Evolutionary conservation across 2,888 invertebrate genomes (phyloP), one percentile per base, ranked within the genome.

Genomic region (Drosophila robusta): DNA sequence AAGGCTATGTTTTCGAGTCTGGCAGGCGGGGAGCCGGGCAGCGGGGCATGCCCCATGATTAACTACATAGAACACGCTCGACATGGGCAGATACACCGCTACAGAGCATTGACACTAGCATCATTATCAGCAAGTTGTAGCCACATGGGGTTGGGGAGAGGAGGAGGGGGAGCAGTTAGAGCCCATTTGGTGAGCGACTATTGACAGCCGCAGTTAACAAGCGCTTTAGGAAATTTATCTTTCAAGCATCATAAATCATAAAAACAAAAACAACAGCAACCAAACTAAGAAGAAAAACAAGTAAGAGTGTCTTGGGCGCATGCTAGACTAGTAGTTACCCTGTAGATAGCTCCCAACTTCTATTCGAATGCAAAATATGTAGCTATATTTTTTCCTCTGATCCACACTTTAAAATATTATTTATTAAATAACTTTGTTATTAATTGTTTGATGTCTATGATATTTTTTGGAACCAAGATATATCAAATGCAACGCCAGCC

Each of bases 231-330:
- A 83, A 84, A 83, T 75, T 88, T 85, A 85, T 85, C 84, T 86
- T 86, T 88, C 85, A 85, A 86, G 85, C 85, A 86, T 88, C 85
- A 85, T 85, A 85, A 85, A 85, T 88, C 85, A 87, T 67, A 58
- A 60, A 56, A 55, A 47, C 36, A 54, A 70, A 50, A 47, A 54
- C 42, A 41, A 47, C 12, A 47, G 49, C 22, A 8, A 38, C 14
- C 16, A 34, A 11, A 34, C 8, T 12, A 7, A 14, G 14, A 14
- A 34, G 12, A 34, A 8, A 42, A 18, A 22, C 34, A 11, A 32
- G 7, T 11, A 3, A 22, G 14, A 22, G 14, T 5, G 9, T 16
- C 16, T n/a, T 8, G 16, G 4, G 1, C 16, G 9, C 9, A 11
- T 7, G 8, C 14, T 12, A 3, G 18, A 14, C 14, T 3, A 16